Conservation (phyloP, 2,888 invertebrate species). For the Xylocampa areola region DNA sequence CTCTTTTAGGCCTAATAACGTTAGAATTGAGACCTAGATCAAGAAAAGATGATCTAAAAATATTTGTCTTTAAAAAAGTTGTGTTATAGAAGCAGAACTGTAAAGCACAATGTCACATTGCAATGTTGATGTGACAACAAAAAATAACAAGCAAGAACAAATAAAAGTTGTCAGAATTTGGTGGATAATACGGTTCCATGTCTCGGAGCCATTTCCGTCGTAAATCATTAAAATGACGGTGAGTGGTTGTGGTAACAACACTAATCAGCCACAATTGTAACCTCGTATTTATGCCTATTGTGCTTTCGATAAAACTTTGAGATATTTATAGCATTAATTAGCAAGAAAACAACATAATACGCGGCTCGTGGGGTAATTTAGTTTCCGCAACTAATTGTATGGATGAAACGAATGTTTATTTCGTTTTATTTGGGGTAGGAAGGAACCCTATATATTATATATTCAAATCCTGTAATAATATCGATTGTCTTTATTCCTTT, state of each 20-base stretch:
- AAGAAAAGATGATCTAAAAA: neutral
- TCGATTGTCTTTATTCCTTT: too few relatives aligned
- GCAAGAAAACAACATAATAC: slow-evolving; percentile 36
- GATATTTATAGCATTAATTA: slow-evolving; percentile 40
- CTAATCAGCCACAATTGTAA: slow-evolving; percentile 66
- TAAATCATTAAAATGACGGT: slow-evolving; percentile 70
- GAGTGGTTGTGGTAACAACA: slow-evolving; percentile 57
- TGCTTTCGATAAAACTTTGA: slow-evolving; percentile 47
- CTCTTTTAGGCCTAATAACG: too few relatives aligned
- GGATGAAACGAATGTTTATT: neutral
- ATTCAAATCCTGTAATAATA: neutral
- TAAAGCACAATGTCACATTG: slow-evolving; percentile 4
- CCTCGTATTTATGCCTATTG: slow-evolving; percentile 49
- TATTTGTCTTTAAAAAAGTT: too few relatives aligned
- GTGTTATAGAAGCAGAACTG: neutral
- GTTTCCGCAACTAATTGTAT: slow-evolving; percentile 21
- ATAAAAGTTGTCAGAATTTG: slow-evolving; percentile 74
- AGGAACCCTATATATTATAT: neutral
- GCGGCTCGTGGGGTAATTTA: slow-evolving; percentile 12
- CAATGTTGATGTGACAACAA: slow-evolving; percentile 27
- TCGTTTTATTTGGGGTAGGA: neutral
- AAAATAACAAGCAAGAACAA: slow-evolving; percentile 57
- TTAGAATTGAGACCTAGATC: too few relatives aligned
- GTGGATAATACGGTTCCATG: slow-evolving; percentile 77
- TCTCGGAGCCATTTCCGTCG: slow-evolving; percentile 71